phyloP scores from a whole-genome alignment of 2,797 vertebrate genomes.

The Myotis myotis region DNA sequence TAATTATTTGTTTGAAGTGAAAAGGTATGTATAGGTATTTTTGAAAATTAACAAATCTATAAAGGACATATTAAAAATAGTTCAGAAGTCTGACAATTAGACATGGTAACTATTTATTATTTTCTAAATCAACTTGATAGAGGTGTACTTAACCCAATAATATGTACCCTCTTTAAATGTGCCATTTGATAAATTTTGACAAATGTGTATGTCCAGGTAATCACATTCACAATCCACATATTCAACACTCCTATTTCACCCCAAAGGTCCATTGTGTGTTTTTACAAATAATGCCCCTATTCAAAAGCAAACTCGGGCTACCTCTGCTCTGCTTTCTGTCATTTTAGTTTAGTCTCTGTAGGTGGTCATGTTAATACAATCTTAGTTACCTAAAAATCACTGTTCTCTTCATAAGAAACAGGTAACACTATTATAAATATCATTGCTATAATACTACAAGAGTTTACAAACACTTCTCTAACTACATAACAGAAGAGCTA shows the following conservation, averaged over 20 bases:
- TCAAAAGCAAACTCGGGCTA: neutral
- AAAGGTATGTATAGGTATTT: neutral
- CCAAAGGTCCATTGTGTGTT: neutral
- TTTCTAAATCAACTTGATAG: neutral
- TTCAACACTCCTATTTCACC: neutral
- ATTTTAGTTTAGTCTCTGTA: neutral
- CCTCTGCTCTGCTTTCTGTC: neutral
- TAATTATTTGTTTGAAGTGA: neutral
- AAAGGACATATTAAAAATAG: neutral
- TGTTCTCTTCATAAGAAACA: neutral
- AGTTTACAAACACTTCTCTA: neutral
- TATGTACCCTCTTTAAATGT: neutral
- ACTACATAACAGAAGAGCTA: neutral
- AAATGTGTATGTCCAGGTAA: neutral
- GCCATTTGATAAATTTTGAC: neutral
- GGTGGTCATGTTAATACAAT: neutral
- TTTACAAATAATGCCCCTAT: neutral
- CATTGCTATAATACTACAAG: neutral
- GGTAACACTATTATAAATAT: neutral
- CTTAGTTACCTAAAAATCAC: neutral
- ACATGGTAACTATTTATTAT: neutral
- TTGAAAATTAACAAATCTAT: neutral
- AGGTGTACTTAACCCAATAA: neutral
- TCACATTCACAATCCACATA: neutral
- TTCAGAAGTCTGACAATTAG: neutral